Percentiles rank a stretch among this genome's conserved stretches.
phyloP scores from a whole-genome alignment of 2,797 vertebrate genomes.

The Ficedula albicollis region DNA sequence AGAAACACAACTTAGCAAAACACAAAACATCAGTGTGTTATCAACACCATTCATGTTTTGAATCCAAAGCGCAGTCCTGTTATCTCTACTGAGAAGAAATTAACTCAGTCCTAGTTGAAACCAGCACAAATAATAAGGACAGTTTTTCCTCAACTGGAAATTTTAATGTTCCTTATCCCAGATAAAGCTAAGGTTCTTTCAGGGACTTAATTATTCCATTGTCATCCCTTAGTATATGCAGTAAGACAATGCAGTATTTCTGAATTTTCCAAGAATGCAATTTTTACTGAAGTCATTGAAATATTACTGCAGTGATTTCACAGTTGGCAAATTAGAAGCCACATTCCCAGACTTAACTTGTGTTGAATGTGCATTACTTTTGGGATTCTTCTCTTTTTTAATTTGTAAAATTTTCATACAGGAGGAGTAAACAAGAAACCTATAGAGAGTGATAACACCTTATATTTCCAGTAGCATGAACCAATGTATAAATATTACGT shows the following conservation, averaged over 20 bases:
- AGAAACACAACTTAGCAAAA: neutral
- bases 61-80: neutral
- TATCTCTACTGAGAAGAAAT: neutral
- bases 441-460: neutral
- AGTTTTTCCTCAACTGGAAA: neutral
- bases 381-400: neutral
- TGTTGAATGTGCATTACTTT: neutral
- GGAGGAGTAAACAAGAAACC: conserved; percentile 11
- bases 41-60: neutral
- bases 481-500: neutral
- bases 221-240: neutral
- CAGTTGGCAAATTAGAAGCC: neutral
- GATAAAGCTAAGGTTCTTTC: neutral
- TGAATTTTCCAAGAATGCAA: neutral
- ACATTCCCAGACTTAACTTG: neutral
- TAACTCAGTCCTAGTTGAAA: neutral
- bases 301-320: neutral
- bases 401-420: neutral
- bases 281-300: neutral
- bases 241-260: neutral
- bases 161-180: neutral
- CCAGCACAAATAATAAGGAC: neutral
- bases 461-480: conserved; percentile 1
- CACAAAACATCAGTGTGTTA: no score
- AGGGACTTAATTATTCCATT: neutral